phyloP scores from a whole-genome alignment of 2,113 vertebrate species.

The Scytalopus superciliaris region DNA sequence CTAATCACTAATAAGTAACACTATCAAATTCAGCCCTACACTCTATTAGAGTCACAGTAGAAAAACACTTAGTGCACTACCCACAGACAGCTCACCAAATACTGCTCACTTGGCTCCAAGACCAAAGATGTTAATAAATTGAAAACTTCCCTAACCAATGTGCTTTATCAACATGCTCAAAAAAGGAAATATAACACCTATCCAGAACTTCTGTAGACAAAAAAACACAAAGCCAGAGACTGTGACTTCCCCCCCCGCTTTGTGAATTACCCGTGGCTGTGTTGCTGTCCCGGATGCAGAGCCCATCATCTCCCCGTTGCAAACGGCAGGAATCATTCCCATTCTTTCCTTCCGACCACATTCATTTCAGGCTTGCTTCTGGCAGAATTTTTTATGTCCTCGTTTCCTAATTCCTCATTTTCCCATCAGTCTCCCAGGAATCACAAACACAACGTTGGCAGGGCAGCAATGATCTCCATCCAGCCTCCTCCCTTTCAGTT shows the following conservation, averaged over 20 bases:
- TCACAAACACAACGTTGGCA: fast-evolving
- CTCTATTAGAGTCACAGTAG: not conserved
- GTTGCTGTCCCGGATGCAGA: not conserved
- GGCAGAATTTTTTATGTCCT: not conserved
- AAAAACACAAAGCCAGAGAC: not conserved
- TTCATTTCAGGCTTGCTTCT: not conserved
- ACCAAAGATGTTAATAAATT: not conserved
- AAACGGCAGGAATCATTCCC: not conserved
- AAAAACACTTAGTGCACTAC: constrained; percentile 30
- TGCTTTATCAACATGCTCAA: not conserved
- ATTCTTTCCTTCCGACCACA: not conserved
- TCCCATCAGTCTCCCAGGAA: not conserved
- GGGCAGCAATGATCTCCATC: not conserved
- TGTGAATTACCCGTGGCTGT: not conserved
- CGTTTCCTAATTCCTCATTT: not conserved
- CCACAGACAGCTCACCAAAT: not conserved
- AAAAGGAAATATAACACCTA: not conserved
- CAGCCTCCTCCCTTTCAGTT: not conserved
- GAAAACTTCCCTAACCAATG: not conserved
- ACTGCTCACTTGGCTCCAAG: not conserved
- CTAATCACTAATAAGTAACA: constrained; percentile 3
- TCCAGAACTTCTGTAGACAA: not conserved
- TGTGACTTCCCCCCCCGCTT: not conserved
- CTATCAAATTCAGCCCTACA: constrained; percentile 33
- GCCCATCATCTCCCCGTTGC: not conserved